Evolutionary conservation across 2,888 invertebrate species (phyloP), one percentile per base, ranked within the genome.

Genomic region (Coenonympha arcania): DNA sequence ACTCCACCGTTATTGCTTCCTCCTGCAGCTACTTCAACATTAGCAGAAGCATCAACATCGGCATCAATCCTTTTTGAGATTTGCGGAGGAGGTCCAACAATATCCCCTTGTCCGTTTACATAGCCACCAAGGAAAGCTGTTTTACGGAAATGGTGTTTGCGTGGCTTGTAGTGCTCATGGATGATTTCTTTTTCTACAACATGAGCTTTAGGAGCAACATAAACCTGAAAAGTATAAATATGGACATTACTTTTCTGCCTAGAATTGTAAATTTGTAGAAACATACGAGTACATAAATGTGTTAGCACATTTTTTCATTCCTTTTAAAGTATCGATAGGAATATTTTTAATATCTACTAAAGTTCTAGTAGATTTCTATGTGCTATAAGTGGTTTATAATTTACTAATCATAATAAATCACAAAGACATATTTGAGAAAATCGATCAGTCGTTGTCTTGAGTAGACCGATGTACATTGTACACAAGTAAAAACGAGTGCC

Each of bases 1-100:
- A 64, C 64, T 31, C 65, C 68, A 1, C 60, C 63, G 11, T 52
- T 39, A 13, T 24, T 34, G 26, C 54, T 20, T 16, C 58, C 59
- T 18, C 64, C 60, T 8, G 54, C 60, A 9, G 62, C 59, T 4
- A 57, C 59, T 2, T 57, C 69, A 30, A 62, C 63, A n/a, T 64
- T 58, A 1, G 60, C 70, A 34, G 62, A 59, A 19, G 65, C 70
- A 34, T 74, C 70, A 5, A 67, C 66, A 15, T 62, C 73, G 16
- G 75, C 62, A 52, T 85, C 83, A 4, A 81, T 58, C 57, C 81
- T 73, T 59, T 75, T 85, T 51, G 77, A 67, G 28, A 76, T 68
- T 2, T 68, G 55, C 24, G 69, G 58, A 40, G 67, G 62, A 40
- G 67, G 62, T 6, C 62, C 64, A 9, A 56, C 61, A 18, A 62